Conservation (phyloP, 2,797 vertebrate genomes). For the Paguma larvata region DNA sequence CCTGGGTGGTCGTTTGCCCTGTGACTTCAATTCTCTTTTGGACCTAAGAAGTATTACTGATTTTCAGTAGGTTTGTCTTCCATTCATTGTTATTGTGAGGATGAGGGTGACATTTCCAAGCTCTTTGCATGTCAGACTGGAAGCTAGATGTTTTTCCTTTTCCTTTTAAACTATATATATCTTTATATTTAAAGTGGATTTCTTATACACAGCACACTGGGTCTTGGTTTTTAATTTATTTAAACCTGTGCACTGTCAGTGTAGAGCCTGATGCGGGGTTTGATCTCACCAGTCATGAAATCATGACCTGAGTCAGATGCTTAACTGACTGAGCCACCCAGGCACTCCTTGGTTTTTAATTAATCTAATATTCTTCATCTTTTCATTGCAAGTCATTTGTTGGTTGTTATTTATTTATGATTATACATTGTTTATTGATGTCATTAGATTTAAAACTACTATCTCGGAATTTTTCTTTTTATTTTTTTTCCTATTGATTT, state of each 20-base stretch:
- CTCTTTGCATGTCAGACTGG: background rate
- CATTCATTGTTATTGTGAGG: background rate
- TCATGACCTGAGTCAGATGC: too few species aligned
- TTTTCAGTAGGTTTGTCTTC: background rate
- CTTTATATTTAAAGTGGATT: slow-evolving; percentile 3
- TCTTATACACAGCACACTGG: background rate
- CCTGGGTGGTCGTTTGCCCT: background rate
- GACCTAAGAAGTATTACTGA: background rate
- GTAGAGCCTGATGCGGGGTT: too few species aligned
- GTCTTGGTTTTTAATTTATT: background rate
- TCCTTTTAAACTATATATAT: background rate
- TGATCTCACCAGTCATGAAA: too few species aligned
- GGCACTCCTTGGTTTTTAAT: background rate
- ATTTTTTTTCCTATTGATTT: background rate
- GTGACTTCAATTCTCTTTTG: background rate
- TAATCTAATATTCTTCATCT: background rate
- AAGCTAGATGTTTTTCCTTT: background rate
- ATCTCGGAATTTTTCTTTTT: background rate
- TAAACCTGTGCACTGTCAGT: too few species aligned
- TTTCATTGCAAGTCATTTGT: background rate
- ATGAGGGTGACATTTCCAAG: background rate
- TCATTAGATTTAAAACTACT: background rate
- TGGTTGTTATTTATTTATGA: background rate
- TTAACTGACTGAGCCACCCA: too few species aligned
- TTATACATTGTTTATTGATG: background rate